Percentiles rank a stretch among this genome's conserved stretches.
Evolutionary conservation across 2,113 vertebrate species (phyloP).

Genomic region (human (Homo sapiens)): GRCh38 chr1:27518501-27519000

Average conservation of each 20-base stretch:
- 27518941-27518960: not conserved
- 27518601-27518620: not conserved
- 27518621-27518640: not conserved
- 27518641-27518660: not conserved
- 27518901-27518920: not conserved
- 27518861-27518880: not conserved
- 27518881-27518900: not conserved
- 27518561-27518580: slow-evolving; percentile 4
- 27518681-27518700: not conserved
- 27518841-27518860: not conserved
- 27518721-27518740: not conserved
- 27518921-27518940: not conserved
- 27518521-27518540: not conserved
- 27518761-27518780: not conserved
- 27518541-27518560: slow-evolving; percentile 11
- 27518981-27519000: not conserved
- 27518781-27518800: not conserved
- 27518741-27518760: not conserved
- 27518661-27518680: not conserved
- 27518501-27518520: not conserved
- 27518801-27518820: not conserved
- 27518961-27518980: not conserved
- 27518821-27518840: not conserved
- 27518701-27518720: not conserved
- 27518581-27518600: slow-evolving; percentile 20